Base-by-base conservation (phyloP, 2,888 invertebrate genomes). In the Coelopa pilipes region DNA sequence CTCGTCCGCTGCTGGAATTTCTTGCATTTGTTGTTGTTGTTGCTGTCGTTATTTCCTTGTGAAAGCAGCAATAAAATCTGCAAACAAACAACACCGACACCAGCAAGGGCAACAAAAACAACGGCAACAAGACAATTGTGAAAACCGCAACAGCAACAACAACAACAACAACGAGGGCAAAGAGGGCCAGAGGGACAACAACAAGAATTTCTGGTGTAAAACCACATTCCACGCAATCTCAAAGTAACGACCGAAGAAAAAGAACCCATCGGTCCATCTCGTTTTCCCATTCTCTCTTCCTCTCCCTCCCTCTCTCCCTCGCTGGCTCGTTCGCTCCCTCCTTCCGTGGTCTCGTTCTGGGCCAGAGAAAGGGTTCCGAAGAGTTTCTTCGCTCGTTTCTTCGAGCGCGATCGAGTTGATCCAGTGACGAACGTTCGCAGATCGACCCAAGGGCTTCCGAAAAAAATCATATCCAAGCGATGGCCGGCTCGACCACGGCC, bases 191-290 rank as follows among this genome's bases (percentile, higher is more conserved):
- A 21, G 24, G n/a, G 50, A 66, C 11, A 50, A 47, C 70, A 70
- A 59, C 69, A 69, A 34, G 67, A n/a, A 67, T 24, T 67, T 67
- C 67, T 24, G 53, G 53, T 67, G 67, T 67, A 24, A 19, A 67
- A 67, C 67, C 34, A 34, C 67, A 67, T 67, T 67, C 67, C 67
- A 53, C n/a, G 24, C 66, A 49, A 66, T 66, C 67, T 34, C n/a
- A 46, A 17, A 46, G 34, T 9, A 17, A 24, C 46, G 53, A 53
- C n/a, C 53, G 15, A 53, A 15, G 5, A 7, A n/a, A 46, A 24
- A 62, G 62, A 62, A 24, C 17, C 46, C 46, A 10, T n/a, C 45
- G 3, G 12, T 45, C 46, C n/a, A 11, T 63, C 17, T n/a, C 7
- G 24, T 10, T 46, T 46, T 63, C 17, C 45, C 3, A 4, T 59